Base-by-base conservation (phyloP, 1,140 invertebrate genomes). In the Helicorthomorpha holstii region DNA sequence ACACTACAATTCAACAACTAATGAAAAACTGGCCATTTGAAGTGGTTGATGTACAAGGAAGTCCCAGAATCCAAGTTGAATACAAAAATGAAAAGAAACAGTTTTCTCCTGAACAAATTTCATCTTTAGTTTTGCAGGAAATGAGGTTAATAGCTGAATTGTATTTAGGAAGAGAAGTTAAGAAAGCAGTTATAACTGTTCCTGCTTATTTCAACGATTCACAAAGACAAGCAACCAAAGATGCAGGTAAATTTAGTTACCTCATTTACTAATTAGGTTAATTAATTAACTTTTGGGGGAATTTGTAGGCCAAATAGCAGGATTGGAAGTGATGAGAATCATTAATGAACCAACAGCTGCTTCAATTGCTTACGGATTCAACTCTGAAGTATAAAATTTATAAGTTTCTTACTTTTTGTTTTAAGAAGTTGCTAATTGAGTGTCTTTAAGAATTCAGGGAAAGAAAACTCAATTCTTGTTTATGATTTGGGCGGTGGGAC, bases 391-490 rank as follows among this genome's bases (percentile, higher is more conserved):
- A n/a, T n/a, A n/a, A n/a, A n/a, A n/a, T n/a, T n/a, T n/a, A n/a
- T n/a, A n/a, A n/a, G n/a, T n/a, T n/a, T n/a, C n/a, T 62, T 75
- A 3, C 74, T 77, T 57, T 97, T 94, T 68, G 93, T 96, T 75
- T 75, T 97, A 58, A 93, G 93, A 56, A 93, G 93, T 66, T 93
- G 93, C 63, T 96, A 92, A 58, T 96, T 97, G 64, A 90, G 95
- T 74, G 90, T 95, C 10, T 94, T 90, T 25, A 88, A 95, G 62
- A 72, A 96, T 54, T 89, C 86, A 55, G 94, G 95, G 66, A 88
- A 91, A 64, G 88, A 94, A 68, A 90, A 91, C n/a, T n/a, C n/a
- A n/a, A n/a, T n/a, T n/a, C n/a, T n/a, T n/a, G n/a, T n/a, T n/a
- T n/a, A n/a, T n/a, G n/a, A n/a, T n/a, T n/a, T n/a, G n/a, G n/a